These are phyloP conservation scores for Platycercus adscitus DNA, from an alignment of 2,113 vertebrate genomes.

Conservation along the genomic window DNA sequence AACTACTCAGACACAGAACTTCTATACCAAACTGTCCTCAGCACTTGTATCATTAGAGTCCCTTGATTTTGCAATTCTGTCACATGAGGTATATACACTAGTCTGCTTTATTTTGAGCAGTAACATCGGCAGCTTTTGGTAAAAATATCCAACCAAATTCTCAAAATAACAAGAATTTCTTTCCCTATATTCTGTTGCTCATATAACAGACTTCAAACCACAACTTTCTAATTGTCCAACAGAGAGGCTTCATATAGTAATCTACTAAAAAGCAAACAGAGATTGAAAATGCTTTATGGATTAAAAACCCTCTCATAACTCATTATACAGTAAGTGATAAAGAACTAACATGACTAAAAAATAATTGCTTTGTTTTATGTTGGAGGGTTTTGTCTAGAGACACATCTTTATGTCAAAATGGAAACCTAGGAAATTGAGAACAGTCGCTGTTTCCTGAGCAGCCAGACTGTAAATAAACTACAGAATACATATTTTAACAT, in stretches of 20 bases:
- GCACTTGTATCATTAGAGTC: neutral
- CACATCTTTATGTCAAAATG: neutral
- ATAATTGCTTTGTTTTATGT: neutral
- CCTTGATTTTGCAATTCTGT: neutral
- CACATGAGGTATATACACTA: rapidly evolving
- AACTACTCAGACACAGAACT: neutral
- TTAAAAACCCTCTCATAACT: neutral
- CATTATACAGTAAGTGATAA: neutral
- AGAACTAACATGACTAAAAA: neutral
- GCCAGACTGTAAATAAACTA: neutral
- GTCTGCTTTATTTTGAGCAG: neutral
- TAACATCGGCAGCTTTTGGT: neutral
- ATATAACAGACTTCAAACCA: neutral
- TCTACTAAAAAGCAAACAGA: neutral
- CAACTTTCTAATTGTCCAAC: neutral
- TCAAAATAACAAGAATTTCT: neutral
- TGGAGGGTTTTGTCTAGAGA: neutral
- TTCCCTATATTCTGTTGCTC: neutral
- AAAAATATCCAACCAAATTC: neutral
- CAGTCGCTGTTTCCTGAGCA: neutral
- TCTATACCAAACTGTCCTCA: neutral
- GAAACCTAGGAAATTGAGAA: neutral
- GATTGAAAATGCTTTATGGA: neutral
- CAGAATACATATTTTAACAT: neutral
- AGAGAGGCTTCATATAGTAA: neutral